Evolutionary conservation across 2,113 vertebrate genomes (phyloP), one percentile per base, ranked within the genome.

Genomic region (Coryphaenoides rupestris): DNA sequence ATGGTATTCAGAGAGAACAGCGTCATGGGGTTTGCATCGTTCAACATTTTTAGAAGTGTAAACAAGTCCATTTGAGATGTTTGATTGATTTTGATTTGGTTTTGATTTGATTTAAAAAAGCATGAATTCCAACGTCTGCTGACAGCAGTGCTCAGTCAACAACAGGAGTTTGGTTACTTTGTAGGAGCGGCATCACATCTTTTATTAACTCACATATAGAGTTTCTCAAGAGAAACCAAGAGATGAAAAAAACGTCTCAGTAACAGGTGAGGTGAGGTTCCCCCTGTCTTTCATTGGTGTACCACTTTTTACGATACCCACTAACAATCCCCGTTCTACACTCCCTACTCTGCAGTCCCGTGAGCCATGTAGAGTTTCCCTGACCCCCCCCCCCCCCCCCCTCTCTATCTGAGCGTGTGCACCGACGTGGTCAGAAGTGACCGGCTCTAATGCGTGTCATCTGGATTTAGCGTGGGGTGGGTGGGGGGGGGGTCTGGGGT

Each of bases 401-500:
- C 17, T 65, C 3, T 24, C 22, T 1, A 21, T 66, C 15, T 47
- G 21, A 23, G 59, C 55, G 24, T 47, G 3, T n/a, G 21, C 10
- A 17, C n/a, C 0, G 9, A 12, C 50, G 21, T 13, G 26, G 28
- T 45, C 5, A 21, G 58, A 21, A 45, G 40, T 22, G 10, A 33
- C 28, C 21, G 53, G 24, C 14, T 16, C 2, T 56, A 57, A 21
- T 56, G 40, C 33, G 60, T 21, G 19, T 55, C 24, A 55, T 15
- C 19, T 26, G 15, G 45, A 19, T 66, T 63, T 33, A 60, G 12
- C 59, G 19, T 49, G 56, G 71, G 56, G 63, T n/a, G 28, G n/a
- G n/a, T n/a, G n/a, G n/a, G n/a, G 28, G 28, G n/a, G n/a, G n/a
- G n/a, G n/a, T n/a, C n/a, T n/a, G n/a, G n/a, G 15, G 46, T 63